These are phyloP conservation scores for Antheraea mylitta DNA, from an alignment of 1,140 invertebrate species.

Conservation along the genomic window DNA sequence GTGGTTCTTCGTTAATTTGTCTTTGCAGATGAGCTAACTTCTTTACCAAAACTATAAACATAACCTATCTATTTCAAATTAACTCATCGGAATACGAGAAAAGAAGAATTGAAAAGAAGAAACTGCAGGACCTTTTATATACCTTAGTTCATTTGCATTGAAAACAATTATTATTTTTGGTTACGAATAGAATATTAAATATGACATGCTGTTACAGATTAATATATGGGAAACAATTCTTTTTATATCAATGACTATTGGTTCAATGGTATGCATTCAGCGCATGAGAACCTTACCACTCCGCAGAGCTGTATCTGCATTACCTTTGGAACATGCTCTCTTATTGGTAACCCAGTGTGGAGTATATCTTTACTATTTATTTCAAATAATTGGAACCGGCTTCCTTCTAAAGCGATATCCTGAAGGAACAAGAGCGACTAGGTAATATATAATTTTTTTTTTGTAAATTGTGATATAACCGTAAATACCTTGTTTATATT, in stretches of 20 bases:
- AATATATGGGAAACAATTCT: slow-evolving; percentile 82
- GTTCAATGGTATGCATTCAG: slow-evolving; percentile 77
- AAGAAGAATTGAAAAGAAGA: too few relatives aligned
- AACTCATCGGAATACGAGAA: too few relatives aligned
- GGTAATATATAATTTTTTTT: slow-evolving; percentile 42
- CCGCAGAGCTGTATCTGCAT: slow-evolving; percentile 40
- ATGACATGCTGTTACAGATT: slow-evolving; percentile 44
- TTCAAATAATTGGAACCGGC: slow-evolving; percentile 82
- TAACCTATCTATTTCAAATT: too few relatives aligned
- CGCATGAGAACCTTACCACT: slow-evolving; percentile 68
- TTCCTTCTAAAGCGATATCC: slow-evolving; percentile 60
- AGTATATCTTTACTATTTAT: slow-evolving; percentile 84
- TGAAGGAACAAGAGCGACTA: slow-evolving; percentile 51
- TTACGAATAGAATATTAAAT: slow-evolving; percentile 6
- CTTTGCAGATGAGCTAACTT: too few relatives aligned
- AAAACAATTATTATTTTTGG: too few relatives aligned
- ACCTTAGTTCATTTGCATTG: too few relatives aligned
- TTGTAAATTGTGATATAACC: too few relatives aligned
- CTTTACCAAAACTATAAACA: too few relatives aligned
- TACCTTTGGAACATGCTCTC: slow-evolving; percentile 84
- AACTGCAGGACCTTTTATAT: too few relatives aligned
- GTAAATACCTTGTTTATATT: too few relatives aligned
- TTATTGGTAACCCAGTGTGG: slow-evolving; percentile 84
- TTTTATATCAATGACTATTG: slow-evolving; percentile 79
- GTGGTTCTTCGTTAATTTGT: too few relatives aligned